Evolutionary conservation across 2,113 vertebrate species (phyloP), one percentile per base, ranked within the genome.

Genomic region (Rhagologus leucostigma): DNA sequence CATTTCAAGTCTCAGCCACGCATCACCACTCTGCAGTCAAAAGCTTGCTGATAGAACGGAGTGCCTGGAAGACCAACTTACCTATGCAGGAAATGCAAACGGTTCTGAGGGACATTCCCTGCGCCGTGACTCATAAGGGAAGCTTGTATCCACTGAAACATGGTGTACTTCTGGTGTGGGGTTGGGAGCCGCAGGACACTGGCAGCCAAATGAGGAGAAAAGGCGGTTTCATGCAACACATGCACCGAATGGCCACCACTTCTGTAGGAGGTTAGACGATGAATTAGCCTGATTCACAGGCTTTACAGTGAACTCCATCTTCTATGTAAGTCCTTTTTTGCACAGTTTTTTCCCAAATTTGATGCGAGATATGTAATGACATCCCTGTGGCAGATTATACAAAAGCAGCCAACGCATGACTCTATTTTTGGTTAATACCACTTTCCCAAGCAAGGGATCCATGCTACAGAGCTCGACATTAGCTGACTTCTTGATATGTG

Each of bases 61-160:
- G 39, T 23, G 8, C 39, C 20, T 59, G 33, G 27, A 75, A 87
- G 60, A 47, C 30, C 13, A 17, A 49, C 16, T 37, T 42, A n/a
- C 16, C 42, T 16, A 1, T 15, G 16, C 22, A 70, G 30, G 17
- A 44, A 89, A 76, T 29, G 41, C 49, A 84, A 53, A 60, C 7
- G 17, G 23, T 56, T 82, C 71, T 37, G n/a, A 76, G 49, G 46
- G 41, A 49, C 18, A 6, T 29, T 12, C 6, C 7, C 8, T 53
- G 12, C 0, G 0, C 53, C 46, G 65, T 41, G 52, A n/a, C 49
- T 49, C 70, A 41, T 0, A 0, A 62, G 37, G n/a, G 10, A 81
- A 35, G 30, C 21, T 35, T 52, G 18, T 24, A 37, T 6, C 12
- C 33, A 21, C 26, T 64, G 70, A 53, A 81, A 52, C 7, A 7